These are phyloP conservation scores for Ibidorhyncha struthersii DNA, from an alignment of 2,113 vertebrate species.

Conservation along the genomic window DNA sequence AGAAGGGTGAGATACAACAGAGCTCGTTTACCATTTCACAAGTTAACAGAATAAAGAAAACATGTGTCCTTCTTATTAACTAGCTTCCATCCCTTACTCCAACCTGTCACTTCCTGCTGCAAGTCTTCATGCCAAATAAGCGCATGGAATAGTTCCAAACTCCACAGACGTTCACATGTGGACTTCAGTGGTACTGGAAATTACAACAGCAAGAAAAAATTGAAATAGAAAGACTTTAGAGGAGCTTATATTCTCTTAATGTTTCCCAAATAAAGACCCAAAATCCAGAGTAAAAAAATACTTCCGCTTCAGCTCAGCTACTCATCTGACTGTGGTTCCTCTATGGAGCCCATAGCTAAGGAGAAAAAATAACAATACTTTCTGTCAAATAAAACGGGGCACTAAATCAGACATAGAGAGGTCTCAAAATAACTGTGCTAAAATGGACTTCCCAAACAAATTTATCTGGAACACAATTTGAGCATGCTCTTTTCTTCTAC, in stretches of 20 bases:
- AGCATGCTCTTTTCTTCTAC: not conserved
- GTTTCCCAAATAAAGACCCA: not conserved
- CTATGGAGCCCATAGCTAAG: not conserved
- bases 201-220: not conserved
- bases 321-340: not conserved
- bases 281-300: slow-evolving; percentile 33
- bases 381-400: not conserved
- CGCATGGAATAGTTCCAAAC: not conserved
- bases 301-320: not conserved
- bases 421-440: not conserved
- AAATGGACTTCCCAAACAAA: not conserved
- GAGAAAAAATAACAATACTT: not conserved
- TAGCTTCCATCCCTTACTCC: not conserved
- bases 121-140: not conserved
- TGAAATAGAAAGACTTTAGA: not conserved
- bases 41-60: slow-evolving; percentile 47
- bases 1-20: slow-evolving; percentile 47
- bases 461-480: not conserved
- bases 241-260: not conserved
- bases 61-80: slow-evolving; percentile 4
- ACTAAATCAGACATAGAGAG: not conserved
- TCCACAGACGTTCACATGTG: not conserved
- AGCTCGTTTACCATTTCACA: slow-evolving; percentile 46
- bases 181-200: slow-evolving; percentile 1
- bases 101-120: slow-evolving; percentile 5